Evolutionary conservation across 2,888 invertebrate species (phyloP).

Genomic region (Cacoxenus indagator): DNA sequence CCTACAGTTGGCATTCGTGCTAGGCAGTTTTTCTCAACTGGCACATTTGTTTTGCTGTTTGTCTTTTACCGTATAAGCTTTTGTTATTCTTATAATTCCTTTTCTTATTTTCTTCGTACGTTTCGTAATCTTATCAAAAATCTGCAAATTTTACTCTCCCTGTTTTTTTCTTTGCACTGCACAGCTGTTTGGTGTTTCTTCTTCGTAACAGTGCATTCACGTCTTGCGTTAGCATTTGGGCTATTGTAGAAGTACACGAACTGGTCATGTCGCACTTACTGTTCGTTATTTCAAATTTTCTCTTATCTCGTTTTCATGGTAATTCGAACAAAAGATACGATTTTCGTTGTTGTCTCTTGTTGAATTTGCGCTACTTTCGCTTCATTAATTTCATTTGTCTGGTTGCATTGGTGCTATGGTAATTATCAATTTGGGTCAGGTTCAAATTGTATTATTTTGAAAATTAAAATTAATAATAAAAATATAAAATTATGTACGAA

Average conservation of each 20-base stretch:
- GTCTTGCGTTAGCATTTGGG: no score
- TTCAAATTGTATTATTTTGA: background rate
- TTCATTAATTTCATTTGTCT: background rate
- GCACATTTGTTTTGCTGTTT: background rate
- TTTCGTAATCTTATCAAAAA: slow-evolving; percentile 38
- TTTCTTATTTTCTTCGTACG: background rate
- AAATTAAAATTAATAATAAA: background rate
- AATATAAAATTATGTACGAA: no score
- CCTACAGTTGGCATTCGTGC: no score
- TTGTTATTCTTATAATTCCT: background rate
- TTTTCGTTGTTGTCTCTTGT: no score
- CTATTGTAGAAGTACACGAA: no score
- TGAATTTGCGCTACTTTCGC: background rate
- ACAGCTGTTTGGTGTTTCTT: no score
- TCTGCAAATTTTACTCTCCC: slow-evolving; percentile 2
- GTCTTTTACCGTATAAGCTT: background rate
- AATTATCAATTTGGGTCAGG: slow-evolving; percentile 18
- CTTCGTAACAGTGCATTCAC: no score
- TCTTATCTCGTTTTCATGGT: no score
- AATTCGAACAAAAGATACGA: no score
- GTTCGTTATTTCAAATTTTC: no score
- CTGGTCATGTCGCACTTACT: no score
- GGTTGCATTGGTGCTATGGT: no score
- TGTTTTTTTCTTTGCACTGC: background rate
- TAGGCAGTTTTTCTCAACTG: background rate